A percentile compares a stretch with the other conserved stretches of the same genome.
Evolutionary conservation across 2,888 invertebrate species (phyloP).

Genomic region (Sesia apiformis): DNA sequence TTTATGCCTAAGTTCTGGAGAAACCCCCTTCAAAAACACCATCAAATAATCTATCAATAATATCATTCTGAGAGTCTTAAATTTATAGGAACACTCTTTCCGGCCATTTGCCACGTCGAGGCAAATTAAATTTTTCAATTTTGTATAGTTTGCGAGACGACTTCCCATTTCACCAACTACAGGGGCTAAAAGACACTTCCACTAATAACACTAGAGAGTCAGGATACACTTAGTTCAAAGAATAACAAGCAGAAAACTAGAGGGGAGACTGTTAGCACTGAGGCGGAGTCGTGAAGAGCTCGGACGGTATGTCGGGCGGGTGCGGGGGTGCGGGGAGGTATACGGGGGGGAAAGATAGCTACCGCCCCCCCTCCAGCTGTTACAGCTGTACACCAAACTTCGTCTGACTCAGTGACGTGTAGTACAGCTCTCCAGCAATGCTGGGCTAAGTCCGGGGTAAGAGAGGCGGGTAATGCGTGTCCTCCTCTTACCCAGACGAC

Average conservation of each 20-base stretch:
- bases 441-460: constrained; percentile 41
- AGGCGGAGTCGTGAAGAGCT: constrained; percentile 28
- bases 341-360: constrained; percentile 46
- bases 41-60: too few relatives aligned
- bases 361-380: constrained; percentile 41
- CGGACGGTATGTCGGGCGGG: constrained; percentile 50
- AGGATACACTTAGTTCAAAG: too few relatives aligned
- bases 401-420: constrained; percentile 45
- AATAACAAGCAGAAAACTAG: not conserved
- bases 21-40: too few relatives aligned
- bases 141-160: too few relatives aligned
- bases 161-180: too few relatives aligned
- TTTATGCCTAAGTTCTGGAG: too few relatives aligned
- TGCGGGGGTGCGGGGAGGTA: constrained; percentile 34
- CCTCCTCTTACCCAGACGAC: constrained; percentile 23
- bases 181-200: too few relatives aligned
- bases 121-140: too few relatives aligned
- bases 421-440: constrained; percentile 59
- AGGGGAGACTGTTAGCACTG: not conserved
- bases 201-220: too few relatives aligned
- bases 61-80: too few relatives aligned
- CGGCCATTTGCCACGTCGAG: too few relatives aligned
- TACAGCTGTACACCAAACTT: constrained; percentile 56
- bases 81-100: too few relatives aligned
- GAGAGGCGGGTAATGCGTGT: constrained; percentile 25